These are phyloP conservation scores for Hirundichthys speculiger DNA, from an alignment of 2,113 vertebrate genomes.

Conservation along the genomic window DNA sequence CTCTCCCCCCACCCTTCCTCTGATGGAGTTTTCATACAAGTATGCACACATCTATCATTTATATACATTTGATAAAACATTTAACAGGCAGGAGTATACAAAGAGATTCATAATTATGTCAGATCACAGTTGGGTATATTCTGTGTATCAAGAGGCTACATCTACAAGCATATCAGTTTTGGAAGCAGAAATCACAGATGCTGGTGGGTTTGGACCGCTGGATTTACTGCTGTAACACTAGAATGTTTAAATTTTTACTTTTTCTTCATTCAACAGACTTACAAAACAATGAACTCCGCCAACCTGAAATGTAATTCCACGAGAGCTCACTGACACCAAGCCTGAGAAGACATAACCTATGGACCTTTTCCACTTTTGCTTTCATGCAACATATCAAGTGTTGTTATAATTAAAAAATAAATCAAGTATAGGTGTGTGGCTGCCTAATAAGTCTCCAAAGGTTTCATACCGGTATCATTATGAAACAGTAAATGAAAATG, in stretches of 20 bases:
- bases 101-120: neutral
- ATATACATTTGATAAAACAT: conserved; percentile 6
- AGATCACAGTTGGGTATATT: conserved; percentile 14
- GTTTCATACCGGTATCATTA: conserved; percentile 5
- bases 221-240: neutral
- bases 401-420: conserved; percentile 42
- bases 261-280: neutral
- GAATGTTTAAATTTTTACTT: neutral
- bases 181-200: neutral
- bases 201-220: neutral
- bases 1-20: neutral
- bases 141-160: neutral
- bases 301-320: neutral
- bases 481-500: conserved; percentile 40
- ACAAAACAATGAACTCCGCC: neutral
- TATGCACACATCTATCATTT: neutral
- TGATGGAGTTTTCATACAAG: neutral
- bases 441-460: conserved; percentile 22
- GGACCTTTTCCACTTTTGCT: conserved; percentile 14
- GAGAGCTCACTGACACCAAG: neutral
- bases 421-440: conserved; percentile 27
- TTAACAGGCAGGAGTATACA: neutral
- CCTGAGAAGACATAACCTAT: neutral
- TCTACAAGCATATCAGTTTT: neutral
- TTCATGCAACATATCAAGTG: neutral